Evolutionary conservation across 2,888 invertebrate species (phyloP).

Genomic region (Euplexia lucipara): DNA sequence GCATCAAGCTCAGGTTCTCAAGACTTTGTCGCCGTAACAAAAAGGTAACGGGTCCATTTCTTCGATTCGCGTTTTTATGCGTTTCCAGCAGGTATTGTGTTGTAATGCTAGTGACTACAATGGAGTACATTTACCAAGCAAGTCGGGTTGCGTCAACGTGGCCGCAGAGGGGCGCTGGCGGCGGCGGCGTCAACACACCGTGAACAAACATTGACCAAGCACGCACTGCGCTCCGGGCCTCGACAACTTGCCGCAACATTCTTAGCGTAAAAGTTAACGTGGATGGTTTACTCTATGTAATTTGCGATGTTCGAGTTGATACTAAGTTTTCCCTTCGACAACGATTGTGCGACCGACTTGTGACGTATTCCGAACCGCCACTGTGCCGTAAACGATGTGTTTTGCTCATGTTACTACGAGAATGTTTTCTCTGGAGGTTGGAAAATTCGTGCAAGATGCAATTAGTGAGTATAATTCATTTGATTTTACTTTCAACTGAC

Average conservation of each 20-base stretch:
- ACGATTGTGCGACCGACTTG: constrained; percentile 82
- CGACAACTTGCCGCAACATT: constrained; percentile 90
- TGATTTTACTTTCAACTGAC: constrained; percentile 67
- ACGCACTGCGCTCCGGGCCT: constrained; percentile 80
- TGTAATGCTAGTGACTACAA: constrained; percentile 70
- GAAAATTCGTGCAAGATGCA: constrained; percentile 78
- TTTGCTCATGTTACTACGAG: constrained; percentile 74
- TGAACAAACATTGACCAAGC: constrained; percentile 88
- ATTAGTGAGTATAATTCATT: constrained; percentile 80
- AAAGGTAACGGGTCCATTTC: constrained; percentile 59
- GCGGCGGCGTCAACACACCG: constrained; percentile 79
- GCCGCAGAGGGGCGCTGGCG: constrained; percentile 79
- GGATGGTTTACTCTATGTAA: constrained; percentile 90
- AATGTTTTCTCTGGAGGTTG: constrained; percentile 76
- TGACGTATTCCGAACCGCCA: constrained; percentile 77
- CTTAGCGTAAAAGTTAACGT: constrained; percentile 90
- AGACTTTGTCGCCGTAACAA: constrained; percentile 40
- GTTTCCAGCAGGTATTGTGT: constrained; percentile 68
- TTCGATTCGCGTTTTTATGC: constrained; percentile 62
- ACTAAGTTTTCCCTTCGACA: constrained; percentile 78
- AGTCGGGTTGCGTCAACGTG: constrained; percentile 71
- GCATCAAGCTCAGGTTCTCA: constrained; percentile 48
- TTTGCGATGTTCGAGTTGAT: constrained; percentile 88
- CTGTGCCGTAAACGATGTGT: constrained; percentile 78
- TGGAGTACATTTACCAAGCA: constrained; percentile 68